A percentile compares a stretch with the other conserved stretches of the same genome.
Evolutionary conservation across 64 coral and sea anemone species (phyloP).

Genomic region (Orbicella faveolata): DNA sequence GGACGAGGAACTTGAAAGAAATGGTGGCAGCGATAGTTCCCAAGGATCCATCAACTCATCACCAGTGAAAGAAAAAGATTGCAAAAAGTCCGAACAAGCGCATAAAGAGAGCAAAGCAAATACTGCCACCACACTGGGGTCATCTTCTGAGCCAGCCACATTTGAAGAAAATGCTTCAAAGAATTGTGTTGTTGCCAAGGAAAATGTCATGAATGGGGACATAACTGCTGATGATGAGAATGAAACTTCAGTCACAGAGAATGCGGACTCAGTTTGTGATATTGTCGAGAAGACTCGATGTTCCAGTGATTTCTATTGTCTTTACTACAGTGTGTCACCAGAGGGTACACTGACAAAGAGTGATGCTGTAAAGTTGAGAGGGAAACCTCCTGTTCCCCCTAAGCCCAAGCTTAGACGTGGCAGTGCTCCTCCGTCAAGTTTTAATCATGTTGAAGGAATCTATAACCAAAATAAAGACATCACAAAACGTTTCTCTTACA

Average conservation of each 20-base stretch:
- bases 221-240: neutral
- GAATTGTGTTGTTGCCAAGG: neutral
- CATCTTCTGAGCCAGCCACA: neutral
- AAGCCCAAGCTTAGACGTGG: slow-evolving; percentile 41
- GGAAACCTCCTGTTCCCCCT: slow-evolving; percentile 45
- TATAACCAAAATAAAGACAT: neutral
- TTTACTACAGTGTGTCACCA: slow-evolving; percentile 61
- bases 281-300: slow-evolving; percentile 24
- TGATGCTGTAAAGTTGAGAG: neutral
- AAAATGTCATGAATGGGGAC: slow-evolving; percentile 31
- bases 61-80: slow-evolving; percentile 16
- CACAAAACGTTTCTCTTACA: slow-evolving; percentile 38
- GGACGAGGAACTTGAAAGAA: slow-evolving; percentile 57
- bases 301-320: slow-evolving; percentile 59
- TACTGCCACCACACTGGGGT: neutral
- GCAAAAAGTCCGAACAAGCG: neutral
- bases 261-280: neutral
- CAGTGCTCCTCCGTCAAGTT: slow-evolving; percentile 38
- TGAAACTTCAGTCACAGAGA: neutral
- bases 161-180: neutral
- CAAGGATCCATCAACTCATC: slow-evolving; percentile 11
- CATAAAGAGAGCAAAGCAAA: neutral
- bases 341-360: slow-evolving; percentile 33
- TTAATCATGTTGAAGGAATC: slow-evolving; percentile 14
- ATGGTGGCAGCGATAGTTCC: slow-evolving; percentile 36